Conservation (phyloP, 2,113 vertebrate genomes). For the Suricata suricatta region DNA sequence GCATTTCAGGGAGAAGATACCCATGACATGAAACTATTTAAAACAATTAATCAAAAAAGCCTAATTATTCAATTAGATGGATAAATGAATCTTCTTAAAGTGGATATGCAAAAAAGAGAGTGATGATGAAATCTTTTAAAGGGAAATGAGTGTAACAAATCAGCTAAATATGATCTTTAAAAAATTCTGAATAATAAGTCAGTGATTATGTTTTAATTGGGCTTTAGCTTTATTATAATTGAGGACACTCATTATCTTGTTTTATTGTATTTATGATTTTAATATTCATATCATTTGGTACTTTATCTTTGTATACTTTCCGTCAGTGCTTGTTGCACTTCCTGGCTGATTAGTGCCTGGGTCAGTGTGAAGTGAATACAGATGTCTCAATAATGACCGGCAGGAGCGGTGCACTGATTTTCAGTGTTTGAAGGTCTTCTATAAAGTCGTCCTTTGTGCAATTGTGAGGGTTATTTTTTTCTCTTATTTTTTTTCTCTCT, state of each 20-base stretch:
- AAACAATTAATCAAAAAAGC: conserved; percentile 84
- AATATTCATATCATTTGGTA: conserved; percentile 82
- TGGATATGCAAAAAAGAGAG: conserved; percentile 78
- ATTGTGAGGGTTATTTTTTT: conserved; percentile 53
- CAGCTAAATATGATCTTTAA: conserved; percentile 80
- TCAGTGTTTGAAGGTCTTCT: conserved; percentile 76
- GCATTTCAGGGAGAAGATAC: conserved; percentile 81
- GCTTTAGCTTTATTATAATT: conserved; percentile 84
- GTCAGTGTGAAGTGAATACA: conserved; percentile 87
- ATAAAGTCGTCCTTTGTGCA: conserved; percentile 78
- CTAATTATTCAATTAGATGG: conserved; percentile 85
- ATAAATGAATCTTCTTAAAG: conserved; percentile 82
- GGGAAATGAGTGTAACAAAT: conserved; percentile 81
- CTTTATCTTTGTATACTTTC: conserved; percentile 81
- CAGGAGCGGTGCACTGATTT: conserved; percentile 71
- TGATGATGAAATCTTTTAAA: conserved; percentile 84
- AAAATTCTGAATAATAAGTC: conserved; percentile 80
- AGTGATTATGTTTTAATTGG: conserved; percentile 82
- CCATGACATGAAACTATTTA: conserved; percentile 85
- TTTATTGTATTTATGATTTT: conserved; percentile 83
- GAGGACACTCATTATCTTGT: conserved; percentile 81
- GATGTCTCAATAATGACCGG: conserved; percentile 85
- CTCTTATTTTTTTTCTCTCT: conserved; percentile 1
- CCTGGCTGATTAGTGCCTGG: conserved; percentile 84
- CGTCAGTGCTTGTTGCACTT: conserved; percentile 80